phyloP scores from a whole-genome alignment of 2,797 vertebrate genomes.

The Hoplostethus atlanticus region DNA sequence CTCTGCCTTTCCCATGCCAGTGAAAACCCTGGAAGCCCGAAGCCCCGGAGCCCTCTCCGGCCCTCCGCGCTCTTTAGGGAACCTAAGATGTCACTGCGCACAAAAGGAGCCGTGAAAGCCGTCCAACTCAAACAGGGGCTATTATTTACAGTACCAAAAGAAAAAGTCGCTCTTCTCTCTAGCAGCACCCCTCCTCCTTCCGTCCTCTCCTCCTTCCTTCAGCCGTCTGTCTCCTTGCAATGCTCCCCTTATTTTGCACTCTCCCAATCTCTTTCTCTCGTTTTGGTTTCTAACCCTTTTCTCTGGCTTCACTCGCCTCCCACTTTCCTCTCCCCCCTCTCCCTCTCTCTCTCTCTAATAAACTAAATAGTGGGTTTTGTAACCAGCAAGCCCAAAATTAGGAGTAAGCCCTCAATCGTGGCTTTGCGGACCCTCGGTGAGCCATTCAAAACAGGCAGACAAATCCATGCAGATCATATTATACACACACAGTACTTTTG shows the following conservation, averaged over 20 bases:
- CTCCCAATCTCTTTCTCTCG: conserved; percentile 60
- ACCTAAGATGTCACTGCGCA: conserved; percentile 79
- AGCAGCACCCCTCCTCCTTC: conserved; percentile 30
- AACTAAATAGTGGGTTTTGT: conserved; percentile 78
- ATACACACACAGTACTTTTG: background rate
- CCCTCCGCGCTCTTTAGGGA: conserved; percentile 76
- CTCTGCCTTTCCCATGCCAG: conserved; percentile 77
- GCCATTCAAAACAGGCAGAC: conserved; percentile 63
- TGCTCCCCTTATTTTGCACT: conserved; percentile 62
- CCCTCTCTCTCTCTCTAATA: conserved; percentile 50
- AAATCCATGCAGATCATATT: conserved; percentile 46
- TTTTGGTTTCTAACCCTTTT: conserved; percentile 34
- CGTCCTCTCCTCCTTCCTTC: conserved; percentile 33
- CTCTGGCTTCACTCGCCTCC: conserved; percentile 39
- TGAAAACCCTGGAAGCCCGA: conserved; percentile 72
- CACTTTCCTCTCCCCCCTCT: conserved; percentile 27
- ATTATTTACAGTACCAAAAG: conserved; percentile 85
- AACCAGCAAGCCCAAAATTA: conserved; percentile 76
- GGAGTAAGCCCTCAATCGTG: conserved; percentile 53
- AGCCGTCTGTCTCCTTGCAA: conserved; percentile 67
- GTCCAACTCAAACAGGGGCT: conserved; percentile 83
- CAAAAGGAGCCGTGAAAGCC: conserved; percentile 82
- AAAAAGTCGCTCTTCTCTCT: conserved; percentile 66
- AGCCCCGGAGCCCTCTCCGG: conserved; percentile 40
- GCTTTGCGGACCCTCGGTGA: conserved; percentile 59